Conservation (phyloP, 2,888 invertebrate genomes). For the Pammene fasciana region DNA sequence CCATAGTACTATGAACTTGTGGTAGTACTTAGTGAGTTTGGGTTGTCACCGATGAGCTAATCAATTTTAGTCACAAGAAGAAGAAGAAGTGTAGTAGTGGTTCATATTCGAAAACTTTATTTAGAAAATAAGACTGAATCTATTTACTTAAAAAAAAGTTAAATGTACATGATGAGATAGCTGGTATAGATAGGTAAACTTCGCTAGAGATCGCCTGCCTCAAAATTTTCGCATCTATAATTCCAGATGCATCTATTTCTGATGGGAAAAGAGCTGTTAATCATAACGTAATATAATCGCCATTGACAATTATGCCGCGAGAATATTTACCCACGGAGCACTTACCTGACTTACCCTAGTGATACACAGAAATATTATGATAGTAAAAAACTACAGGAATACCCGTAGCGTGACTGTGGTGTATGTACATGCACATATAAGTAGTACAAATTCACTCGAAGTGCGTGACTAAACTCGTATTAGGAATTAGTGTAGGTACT, state of each 20-base stretch:
- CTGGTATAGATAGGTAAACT: too few relatives aligned
- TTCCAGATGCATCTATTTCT: slow-evolving; percentile 7
- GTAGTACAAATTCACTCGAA: slow-evolving; percentile 23
- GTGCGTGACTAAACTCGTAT: not conserved
- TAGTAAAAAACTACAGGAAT: slow-evolving; percentile 48
- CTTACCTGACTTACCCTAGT: slow-evolving; percentile 49
- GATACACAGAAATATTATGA: slow-evolving; percentile 51
- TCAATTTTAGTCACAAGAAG: too few relatives aligned
- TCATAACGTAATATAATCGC: slow-evolving; percentile 49
- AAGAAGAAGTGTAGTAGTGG: not conserved
- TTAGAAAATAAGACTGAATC: too few relatives aligned
- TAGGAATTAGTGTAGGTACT: not conserved
- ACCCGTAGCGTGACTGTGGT: slow-evolving; percentile 50
- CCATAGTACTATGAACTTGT: too few relatives aligned
- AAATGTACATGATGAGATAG: too few relatives aligned
- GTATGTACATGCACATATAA: slow-evolving; percentile 35
- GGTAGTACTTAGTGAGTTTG: too few relatives aligned
- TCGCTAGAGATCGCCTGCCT: not conserved
- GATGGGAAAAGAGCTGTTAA: slow-evolving; percentile 45
- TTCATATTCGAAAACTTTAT: too few relatives aligned
- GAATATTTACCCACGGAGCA: slow-evolving; percentile 45
- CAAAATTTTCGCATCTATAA: slow-evolving; percentile 7
- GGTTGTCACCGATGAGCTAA: too few relatives aligned
- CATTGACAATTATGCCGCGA: slow-evolving; percentile 47
- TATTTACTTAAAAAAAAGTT: too few relatives aligned